A percentile compares a stretch with the other conserved stretches of the same genome.
phyloP scores from a whole-genome alignment of 2,113 vertebrate genomes.

The Ondatra zibethicus region DNA sequence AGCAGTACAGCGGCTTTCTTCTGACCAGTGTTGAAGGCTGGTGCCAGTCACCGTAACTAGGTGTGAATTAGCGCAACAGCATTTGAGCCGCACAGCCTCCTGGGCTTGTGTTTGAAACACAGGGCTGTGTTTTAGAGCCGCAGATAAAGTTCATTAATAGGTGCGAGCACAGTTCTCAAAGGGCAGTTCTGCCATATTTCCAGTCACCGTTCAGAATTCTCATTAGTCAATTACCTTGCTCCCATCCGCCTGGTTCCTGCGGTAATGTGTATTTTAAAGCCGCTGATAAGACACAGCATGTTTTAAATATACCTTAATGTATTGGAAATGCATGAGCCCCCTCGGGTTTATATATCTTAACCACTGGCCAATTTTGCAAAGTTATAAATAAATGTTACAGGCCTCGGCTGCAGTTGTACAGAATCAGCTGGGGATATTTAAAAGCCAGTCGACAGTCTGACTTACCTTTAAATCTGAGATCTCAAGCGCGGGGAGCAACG shows the following conservation, averaged over 20 bases:
- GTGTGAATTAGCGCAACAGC: slow-evolving; percentile 79
- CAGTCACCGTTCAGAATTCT: slow-evolving; percentile 82
- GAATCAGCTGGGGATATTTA: slow-evolving; percentile 82
- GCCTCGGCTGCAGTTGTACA: slow-evolving; percentile 65
- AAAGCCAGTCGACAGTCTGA: slow-evolving; percentile 78
- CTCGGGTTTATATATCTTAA: slow-evolving; percentile 83
- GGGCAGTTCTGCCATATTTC: slow-evolving; percentile 79
- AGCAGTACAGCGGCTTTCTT: slow-evolving; percentile 59
- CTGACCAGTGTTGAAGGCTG: slow-evolving; percentile 78
- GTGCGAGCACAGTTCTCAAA: slow-evolving; percentile 81
- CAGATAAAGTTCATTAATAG: slow-evolving; percentile 81
- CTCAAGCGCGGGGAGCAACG: slow-evolving; percentile 62
- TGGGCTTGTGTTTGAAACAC: slow-evolving; percentile 76
- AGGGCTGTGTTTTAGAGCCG: slow-evolving; percentile 74
- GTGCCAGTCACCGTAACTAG: slow-evolving; percentile 81
- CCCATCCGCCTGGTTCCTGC: slow-evolving; percentile 60
- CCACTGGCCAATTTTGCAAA: slow-evolving; percentile 80
- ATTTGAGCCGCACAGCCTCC: slow-evolving; percentile 46
- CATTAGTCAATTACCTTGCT: slow-evolving; percentile 82
- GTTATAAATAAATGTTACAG: slow-evolving; percentile 85
- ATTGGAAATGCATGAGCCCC: slow-evolving; percentile 77
- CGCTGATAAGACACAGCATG: slow-evolving; percentile 80
- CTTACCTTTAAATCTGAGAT: slow-evolving; percentile 79
- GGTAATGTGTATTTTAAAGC: slow-evolving; percentile 80
- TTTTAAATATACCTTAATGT: slow-evolving; percentile 84